These are phyloP conservation scores for Plectrocnemia conspersa DNA, from an alignment of 1,140 invertebrate genomes.

Conservation along the genomic window DNA sequence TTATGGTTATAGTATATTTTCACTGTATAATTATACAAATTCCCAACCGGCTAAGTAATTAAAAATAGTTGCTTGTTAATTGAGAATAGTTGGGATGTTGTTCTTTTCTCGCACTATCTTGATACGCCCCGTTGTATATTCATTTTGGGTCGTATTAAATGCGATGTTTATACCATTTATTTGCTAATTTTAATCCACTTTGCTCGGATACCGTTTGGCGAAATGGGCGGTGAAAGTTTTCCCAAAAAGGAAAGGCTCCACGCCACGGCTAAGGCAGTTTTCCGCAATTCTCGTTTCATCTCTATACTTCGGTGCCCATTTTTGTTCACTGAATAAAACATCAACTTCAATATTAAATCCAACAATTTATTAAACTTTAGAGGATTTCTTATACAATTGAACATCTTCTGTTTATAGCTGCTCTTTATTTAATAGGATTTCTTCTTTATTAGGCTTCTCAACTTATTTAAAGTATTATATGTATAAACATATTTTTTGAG, in stretches of 20 bases:
- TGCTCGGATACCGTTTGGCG: neutral
- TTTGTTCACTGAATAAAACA: slow-evolving; percentile 6
- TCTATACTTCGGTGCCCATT: neutral
- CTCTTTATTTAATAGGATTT: too few relatives aligned
- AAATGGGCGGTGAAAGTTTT: neutral
- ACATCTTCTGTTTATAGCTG: too few relatives aligned
- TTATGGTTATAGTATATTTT: too few relatives aligned
- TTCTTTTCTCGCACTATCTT: neutral
- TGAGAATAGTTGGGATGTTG: too few relatives aligned
- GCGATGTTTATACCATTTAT: neutral
- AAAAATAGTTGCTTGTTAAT: too few relatives aligned
- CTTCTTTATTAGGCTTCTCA: too few relatives aligned
- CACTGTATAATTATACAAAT: too few relatives aligned
- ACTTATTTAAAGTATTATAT: too few relatives aligned
- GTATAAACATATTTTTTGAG: too few relatives aligned
- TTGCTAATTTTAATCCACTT: slow-evolving; percentile 3
- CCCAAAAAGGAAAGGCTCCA: neutral
- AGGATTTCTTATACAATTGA: too few relatives aligned
- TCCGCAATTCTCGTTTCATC: slow-evolving; percentile 3
- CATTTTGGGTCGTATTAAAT: neutral
- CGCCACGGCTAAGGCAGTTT: neutral
- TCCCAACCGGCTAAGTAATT: too few relatives aligned
- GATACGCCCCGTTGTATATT: neutral
- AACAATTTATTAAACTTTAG: too few relatives aligned
- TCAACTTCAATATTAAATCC: neutral